A percentile compares a stretch with the other conserved stretches of the same genome.
These are phyloP conservation scores for Stegodyphus dumicola DNA, from an alignment of 1,140 invertebrate genomes.

Conservation along the genomic window DNA sequence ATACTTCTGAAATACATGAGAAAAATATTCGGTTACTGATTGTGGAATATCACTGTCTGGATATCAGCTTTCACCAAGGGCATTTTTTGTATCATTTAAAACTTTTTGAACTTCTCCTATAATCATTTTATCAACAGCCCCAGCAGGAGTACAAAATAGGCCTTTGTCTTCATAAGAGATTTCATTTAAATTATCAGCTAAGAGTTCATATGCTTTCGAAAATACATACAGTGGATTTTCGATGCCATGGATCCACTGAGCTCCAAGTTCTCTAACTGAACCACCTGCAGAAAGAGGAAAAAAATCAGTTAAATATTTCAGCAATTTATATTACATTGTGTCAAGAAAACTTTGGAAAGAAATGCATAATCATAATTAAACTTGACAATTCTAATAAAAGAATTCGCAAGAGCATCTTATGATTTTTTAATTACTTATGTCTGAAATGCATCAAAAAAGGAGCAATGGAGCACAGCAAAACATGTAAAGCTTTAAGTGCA, in stretches of 20 bases:
- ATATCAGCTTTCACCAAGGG: slow-evolving; percentile 30
- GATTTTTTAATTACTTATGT: too few species aligned
- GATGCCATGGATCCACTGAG: slow-evolving; percentile 71
- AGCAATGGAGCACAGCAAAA: too few species aligned
- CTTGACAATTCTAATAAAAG: too few species aligned
- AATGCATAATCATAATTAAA: too few species aligned
- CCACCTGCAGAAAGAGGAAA: slow-evolving; percentile 56
- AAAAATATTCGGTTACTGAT: slow-evolving; percentile 56
- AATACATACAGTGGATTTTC: slow-evolving; percentile 70
- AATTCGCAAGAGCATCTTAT: too few species aligned
- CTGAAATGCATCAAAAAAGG: too few species aligned
- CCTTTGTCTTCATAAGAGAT: slow-evolving; percentile 62
- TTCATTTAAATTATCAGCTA: slow-evolving; percentile 46
- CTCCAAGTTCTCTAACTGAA: slow-evolving; percentile 68
- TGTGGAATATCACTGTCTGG: not conserved
- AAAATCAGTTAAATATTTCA: not conserved
- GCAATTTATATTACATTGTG: too few species aligned
- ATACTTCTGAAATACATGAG: slow-evolving; percentile 51
- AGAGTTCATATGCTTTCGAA: slow-evolving; percentile 73
- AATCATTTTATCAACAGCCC: slow-evolving; percentile 14
- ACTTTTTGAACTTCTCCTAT: slow-evolving; percentile 56
- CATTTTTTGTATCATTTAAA: slow-evolving; percentile 56
- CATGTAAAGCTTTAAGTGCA: too few species aligned
- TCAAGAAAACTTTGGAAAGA: too few species aligned
- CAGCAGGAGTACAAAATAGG: slow-evolving; percentile 61